Base-by-base conservation (phyloP, 2,888 invertebrate genomes). In the Folsomia manolachei region DNA sequence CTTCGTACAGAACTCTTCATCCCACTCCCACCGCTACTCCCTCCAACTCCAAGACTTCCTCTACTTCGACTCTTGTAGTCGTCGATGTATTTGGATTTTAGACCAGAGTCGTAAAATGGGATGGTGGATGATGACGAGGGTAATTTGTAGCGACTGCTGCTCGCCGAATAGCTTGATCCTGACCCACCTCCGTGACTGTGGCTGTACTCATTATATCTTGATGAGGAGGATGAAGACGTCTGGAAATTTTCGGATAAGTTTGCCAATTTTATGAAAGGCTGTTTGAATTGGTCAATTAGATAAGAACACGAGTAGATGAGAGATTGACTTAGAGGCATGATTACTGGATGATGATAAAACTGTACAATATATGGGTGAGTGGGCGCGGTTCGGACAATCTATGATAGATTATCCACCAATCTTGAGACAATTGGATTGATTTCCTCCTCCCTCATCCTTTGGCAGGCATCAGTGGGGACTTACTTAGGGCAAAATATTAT, bases 1-100 rank as follows among this genome's bases (percentile, higher is more conserved):
- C 80, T 75, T 77, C 80, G 67, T 66, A 78, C 74, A 65, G 73
- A 73, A 70, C 75, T 75, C 69, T 78, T 78, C 23, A 75, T 71
- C 56, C 70, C 51, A 60, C 71, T 69, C 63, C 73, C 64, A 51
- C 68, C 71, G 67, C 75, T 69, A 62, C 69, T 69, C 62, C 68
- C 72, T 39, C 39, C 39, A 39, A n/a, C n/a, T n/a, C n/a, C n/a
- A n/a, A n/a, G n/a, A n/a, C n/a, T n/a, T 11, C 52, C 51, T 11
- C 52, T 52, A 27, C 75, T 71, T 69, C 73, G 71, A 62, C 71
- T 71, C 63, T 70, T 72, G 69, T 73, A 75, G 66, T 73, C 69
- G 60, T 73, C 75, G 23, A 75, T 63, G 72, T 75, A 78, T 72
- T 75, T 75, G 11, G 75, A 73, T 77, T 77, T 77, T 71, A 72